These are phyloP conservation scores for Carcharodon carcharias DNA, from an alignment of 2,797 vertebrate genomes.

Conservation along the genomic window DNA sequence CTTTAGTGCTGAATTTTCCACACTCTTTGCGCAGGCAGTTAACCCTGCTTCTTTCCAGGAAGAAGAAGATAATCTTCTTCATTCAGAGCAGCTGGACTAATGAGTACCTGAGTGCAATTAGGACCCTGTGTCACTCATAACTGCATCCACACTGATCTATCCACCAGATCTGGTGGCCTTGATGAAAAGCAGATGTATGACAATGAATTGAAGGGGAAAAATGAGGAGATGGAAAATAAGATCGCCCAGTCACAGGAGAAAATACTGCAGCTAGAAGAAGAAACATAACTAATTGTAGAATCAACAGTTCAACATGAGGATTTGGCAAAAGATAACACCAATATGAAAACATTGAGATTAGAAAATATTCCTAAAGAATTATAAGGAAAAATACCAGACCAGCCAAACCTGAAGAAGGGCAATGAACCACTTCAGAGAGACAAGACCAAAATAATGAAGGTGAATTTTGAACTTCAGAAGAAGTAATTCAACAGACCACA, in stretches of 20 bases:
- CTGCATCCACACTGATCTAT: no score
- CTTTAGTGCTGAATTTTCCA: no score
- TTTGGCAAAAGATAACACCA: constrained; percentile 51
- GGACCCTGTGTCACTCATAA: no score
- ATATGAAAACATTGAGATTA: constrained; percentile 50
- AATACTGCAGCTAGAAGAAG: constrained; percentile 46
- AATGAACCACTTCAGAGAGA: not conserved
- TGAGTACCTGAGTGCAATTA: no score
- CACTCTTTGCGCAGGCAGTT: no score
- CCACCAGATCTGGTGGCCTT: not conserved
- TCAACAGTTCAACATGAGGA: constrained; percentile 46
- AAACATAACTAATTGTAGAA: constrained; percentile 40
- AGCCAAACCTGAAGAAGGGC: constrained; percentile 17
- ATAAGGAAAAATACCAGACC: constrained; percentile 33
- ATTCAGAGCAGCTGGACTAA: no score
- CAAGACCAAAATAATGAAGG: not conserved
- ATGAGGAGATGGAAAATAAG: constrained; percentile 45
- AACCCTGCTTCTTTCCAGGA: no score
- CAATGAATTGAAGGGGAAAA: constrained; percentile 42
- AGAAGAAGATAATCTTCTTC: no score
- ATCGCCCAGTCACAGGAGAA: constrained; percentile 47
- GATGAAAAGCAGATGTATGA: constrained; percentile 42
- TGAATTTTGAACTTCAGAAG: not conserved
- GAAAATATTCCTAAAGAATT: constrained; percentile 45
- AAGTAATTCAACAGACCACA: not conserved